Evolutionary conservation across 2,797 vertebrate species (phyloP), one percentile per base, ranked within the genome.

Genomic region (Anabas testudineus): DNA sequence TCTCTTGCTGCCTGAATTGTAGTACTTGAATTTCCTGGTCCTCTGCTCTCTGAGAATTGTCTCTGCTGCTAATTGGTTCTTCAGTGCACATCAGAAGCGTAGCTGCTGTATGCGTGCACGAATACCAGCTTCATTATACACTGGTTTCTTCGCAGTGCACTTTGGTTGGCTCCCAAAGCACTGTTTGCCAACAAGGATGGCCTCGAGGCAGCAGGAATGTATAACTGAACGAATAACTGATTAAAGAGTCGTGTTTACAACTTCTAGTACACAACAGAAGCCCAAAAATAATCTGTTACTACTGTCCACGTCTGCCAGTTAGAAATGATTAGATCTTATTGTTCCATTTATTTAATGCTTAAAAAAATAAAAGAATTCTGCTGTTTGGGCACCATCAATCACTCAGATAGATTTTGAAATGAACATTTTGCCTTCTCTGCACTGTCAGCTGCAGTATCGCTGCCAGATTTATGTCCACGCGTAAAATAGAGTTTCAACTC

Each of bases 91-190:
- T 82, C 71, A 81, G 75, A 82, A 74, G 66, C 32, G 5, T 60
- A 43, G 80, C 64, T 71, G 79, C 71, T 80, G 67, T 66, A 67
- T 83, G 53, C 64, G 32, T 36, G 51, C 75, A 70, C 76, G 76
- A 74, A 80, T 83, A 87, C 83, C 51, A 41, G 76, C 84, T 78
- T 78, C 78, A 82, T 88, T 88, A 86, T 80, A 53, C 78, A n/a
- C 73, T 18, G 54, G 10, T 47, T n/a, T 85, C 79, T 78, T 80
- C 74, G 80, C 77, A 16, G 51, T 66, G 74, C 80, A 69, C 76
- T 78, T 77, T 74, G 76, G 71, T 76, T 74, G 65, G 56, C 74
- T 83, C 76, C 72, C 77, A 87, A 82, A 89, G 64, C 52, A 18
- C 36, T 84, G 85, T 86, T 85, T 88, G 77, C 83, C 72, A 79